phyloP scores from a whole-genome alignment of 2,888 invertebrate species.

The Drosophila pseudotalamancana region DNA sequence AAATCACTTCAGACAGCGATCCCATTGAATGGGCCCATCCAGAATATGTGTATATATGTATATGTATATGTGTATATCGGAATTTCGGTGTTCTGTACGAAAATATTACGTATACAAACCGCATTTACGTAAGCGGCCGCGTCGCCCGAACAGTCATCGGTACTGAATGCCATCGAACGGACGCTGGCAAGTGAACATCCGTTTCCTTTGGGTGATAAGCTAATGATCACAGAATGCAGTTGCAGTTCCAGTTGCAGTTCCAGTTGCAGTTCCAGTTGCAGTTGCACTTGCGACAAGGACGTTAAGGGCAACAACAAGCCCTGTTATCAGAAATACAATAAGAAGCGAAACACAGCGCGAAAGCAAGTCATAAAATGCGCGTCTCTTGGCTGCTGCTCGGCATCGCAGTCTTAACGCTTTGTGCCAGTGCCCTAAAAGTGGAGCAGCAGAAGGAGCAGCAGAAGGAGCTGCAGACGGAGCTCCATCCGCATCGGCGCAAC shows the following conservation, averaged over 20 bases:
- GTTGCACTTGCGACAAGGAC: slow-evolving; percentile 33
- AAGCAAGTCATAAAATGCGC: slow-evolving; percentile 36
- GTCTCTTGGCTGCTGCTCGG: slow-evolving; percentile 26
- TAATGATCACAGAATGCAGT: slow-evolving; percentile 38
- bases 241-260: no score
- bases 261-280: no score
- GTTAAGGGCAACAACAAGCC: slow-evolving; percentile 1
- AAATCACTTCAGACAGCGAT: slow-evolving; percentile 14
- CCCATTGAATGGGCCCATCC: not conserved
- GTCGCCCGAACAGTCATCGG: not conserved
- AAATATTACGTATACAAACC: slow-evolving; percentile 4
- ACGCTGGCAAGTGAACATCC: slow-evolving; percentile 8
- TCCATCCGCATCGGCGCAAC: slow-evolving; percentile 13
- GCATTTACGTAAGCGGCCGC: not conserved
- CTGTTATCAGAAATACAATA: slow-evolving; percentile 30
- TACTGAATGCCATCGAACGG: slow-evolving; percentile 7
- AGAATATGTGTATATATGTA: slow-evolving; percentile 1
- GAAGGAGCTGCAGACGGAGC: slow-evolving; percentile 29
- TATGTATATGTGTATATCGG: not conserved
- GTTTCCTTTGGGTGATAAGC: slow-evolving; percentile 35
- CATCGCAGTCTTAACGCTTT: slow-evolving; percentile 30
- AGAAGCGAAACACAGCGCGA: not conserved
- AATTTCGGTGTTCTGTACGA: not conserved
- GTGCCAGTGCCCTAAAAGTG: slow-evolving; percentile 36
- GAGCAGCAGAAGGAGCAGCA: slow-evolving; percentile 42